Percentiles rank a stretch among this genome's conserved stretches.
These are phyloP conservation scores for Fringilla coelebs DNA, from an alignment of 2,797 vertebrate species.

Conservation along the genomic window DNA sequence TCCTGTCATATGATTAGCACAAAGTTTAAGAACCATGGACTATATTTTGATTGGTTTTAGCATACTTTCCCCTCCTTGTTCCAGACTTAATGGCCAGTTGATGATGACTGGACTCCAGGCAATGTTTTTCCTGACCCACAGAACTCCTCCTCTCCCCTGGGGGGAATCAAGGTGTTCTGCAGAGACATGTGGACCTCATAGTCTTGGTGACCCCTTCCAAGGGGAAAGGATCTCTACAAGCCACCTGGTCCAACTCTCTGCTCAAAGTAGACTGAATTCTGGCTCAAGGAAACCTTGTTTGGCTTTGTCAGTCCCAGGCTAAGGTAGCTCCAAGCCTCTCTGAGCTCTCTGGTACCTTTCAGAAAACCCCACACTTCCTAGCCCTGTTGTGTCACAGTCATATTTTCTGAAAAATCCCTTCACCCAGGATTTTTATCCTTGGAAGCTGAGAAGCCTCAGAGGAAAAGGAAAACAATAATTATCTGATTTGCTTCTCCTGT, in stretches of 20 bases:
- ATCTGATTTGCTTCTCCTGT: background rate
- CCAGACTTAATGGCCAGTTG: background rate
- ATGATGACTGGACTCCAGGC: background rate
- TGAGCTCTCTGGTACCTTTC: background rate
- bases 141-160: background rate
- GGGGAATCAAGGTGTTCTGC: background rate
- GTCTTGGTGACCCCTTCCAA: background rate
- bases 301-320: background rate
- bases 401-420: background rate
- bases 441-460: background rate
- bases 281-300: background rate
- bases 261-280: background rate
- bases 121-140: background rate
- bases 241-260: background rate
- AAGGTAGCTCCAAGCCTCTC: background rate
- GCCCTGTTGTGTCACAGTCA: background rate
- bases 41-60: background rate
- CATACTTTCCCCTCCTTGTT: background rate
- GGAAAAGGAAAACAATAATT: background rate
- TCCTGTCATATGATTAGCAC: background rate
- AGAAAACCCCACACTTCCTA: background rate
- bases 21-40: background rate
- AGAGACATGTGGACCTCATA: background rate
- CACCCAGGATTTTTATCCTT: background rate
- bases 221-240: background rate